A percentile compares a stretch with the other conserved stretches of the same genome.
These are phyloP conservation scores for Malurus melanocephalus DNA, from an alignment of 2,113 vertebrate species.

Conservation along the genomic window DNA sequence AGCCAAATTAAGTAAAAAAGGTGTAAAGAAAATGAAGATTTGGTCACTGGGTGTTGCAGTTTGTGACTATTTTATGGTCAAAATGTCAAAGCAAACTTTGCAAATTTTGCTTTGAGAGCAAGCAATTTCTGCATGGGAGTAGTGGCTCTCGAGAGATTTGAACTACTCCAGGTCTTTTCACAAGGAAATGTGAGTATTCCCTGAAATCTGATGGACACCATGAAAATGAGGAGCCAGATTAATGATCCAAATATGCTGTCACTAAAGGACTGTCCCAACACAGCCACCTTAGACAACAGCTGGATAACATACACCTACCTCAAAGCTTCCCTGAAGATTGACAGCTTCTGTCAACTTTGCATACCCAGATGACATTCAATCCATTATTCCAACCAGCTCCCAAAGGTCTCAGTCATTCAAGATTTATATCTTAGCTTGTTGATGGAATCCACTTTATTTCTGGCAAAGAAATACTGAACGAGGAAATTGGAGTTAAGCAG, in stretches of 20 bases:
- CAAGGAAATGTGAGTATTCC: neutral
- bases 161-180: neutral
- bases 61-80: neutral
- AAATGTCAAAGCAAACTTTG: too few species aligned
- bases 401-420: slow-evolving; percentile 43
- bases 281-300: neutral
- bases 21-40: neutral
- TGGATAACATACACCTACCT: neutral
- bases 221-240: neutral
- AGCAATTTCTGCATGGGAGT: neutral
- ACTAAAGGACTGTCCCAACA: neutral
- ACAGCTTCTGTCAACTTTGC: slow-evolving; percentile 37
- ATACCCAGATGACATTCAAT: slow-evolving; percentile 30
- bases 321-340: slow-evolving; percentile 22
- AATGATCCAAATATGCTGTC: neutral
- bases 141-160: neutral
- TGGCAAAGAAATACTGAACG: slow-evolving; percentile 18
- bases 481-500: slow-evolving; percentile 10
- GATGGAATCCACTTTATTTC: slow-evolving; percentile 18
- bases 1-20: neutral
- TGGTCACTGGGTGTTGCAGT: neutral
- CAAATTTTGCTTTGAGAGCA: neutral
- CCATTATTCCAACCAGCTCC: slow-evolving; percentile 12
- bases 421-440: slow-evolving; percentile 28
- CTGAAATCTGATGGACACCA: neutral